Base-by-base conservation (phyloP, 2,888 invertebrate genomes). In the Agonopterix arenella region DNA sequence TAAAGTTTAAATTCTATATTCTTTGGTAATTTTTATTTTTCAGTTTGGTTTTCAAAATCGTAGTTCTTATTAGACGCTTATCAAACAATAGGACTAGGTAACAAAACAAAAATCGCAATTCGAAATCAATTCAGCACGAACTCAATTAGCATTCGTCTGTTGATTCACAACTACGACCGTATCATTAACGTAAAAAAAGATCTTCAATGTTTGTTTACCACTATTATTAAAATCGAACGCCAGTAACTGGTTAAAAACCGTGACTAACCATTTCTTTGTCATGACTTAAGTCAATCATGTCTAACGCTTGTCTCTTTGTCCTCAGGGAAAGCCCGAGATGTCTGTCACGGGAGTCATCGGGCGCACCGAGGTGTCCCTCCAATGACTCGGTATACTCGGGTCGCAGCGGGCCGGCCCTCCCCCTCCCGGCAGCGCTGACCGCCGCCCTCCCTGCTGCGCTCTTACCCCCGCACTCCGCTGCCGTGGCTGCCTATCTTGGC, bases 251-350 rank as follows among this genome's bases (percentile, higher is more conserved):
- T 70, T 74, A 60, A 38, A 13, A 46, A 40, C 28, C 53, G 58
- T 60, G 40, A 40, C 50, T 52, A 54, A 50, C 48, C 53, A 51
- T 58, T 42, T 48, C 56, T 47, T 40, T 37, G 40, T 69, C 70
- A 72, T 66, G 53, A 66, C 68, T 74, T 62, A 71, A 56, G 59
- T 66, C 56, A 57, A 63, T 40, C 10, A 40, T 40, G 40, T 62
- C 62, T 71, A 69, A 74, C 62, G 51, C 44, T 28, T 56, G 62
- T 59, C 70, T 75, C 67, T 71, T 89, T 89, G 90, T 85, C 91
- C 92, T 11, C 92, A 96, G 95, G 89, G 95, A 95, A 83, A 95
- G 94, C 83, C 95, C 95, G 59, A 92, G 95, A 73, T 95, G 95
- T 84, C 93, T 95, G 62, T 96, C 95, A 51, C 92, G 95, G 68